Base-by-base conservation (phyloP, 2,113 vertebrate genomes). In the Zapus hudsonius region DNA sequence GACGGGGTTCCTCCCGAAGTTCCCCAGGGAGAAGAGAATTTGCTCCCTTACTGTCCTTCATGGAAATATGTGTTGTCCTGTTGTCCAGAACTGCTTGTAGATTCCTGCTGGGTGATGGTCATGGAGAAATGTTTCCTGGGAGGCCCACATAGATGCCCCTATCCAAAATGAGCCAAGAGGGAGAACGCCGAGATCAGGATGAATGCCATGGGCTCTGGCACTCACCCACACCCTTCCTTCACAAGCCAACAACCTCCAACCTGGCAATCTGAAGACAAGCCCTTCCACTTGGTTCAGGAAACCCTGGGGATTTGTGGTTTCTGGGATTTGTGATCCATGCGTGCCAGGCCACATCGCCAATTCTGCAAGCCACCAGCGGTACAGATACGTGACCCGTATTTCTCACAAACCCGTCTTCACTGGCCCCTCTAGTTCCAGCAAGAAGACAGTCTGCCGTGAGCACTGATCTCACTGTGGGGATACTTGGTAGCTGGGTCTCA, bases 261-360 rank as follows among this genome's bases (percentile, higher is more conserved):
- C 78, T 87, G 72, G 76, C 70, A 52, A 31, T 75, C 59, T 0
- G 0, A 69, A 91, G 80, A 55, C 44, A 61, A 29, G 59, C 72
- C 59, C 79, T 90, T 88, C 84, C 36, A 81, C 85, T 94, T 96
- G 76, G 63, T 66, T 81, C 42, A 84, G 87, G 74, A 92, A 95
- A 59, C 88, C 69, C 87, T 83, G 86, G 90, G 94, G 82, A 90
- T 89, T 38, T 80, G 92, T 76, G 90, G 93, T 94, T 96, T 93
- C 70, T 64, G 73, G 90, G 89, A 80, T 88, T 91, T 69, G 38
- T 16, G 0, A 89, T 74, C 73, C 42, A 15, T 52, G 1, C 42
- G 42, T 88, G 95, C 95, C 95, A 96, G 93, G 72, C 81, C 64
- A 76, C 72, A 91, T 3, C 91, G 89, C 80, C 79, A 83, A 73